Conservation (phyloP, 1,140 invertebrate genomes). For the Polyergus mexicanus region DNA sequence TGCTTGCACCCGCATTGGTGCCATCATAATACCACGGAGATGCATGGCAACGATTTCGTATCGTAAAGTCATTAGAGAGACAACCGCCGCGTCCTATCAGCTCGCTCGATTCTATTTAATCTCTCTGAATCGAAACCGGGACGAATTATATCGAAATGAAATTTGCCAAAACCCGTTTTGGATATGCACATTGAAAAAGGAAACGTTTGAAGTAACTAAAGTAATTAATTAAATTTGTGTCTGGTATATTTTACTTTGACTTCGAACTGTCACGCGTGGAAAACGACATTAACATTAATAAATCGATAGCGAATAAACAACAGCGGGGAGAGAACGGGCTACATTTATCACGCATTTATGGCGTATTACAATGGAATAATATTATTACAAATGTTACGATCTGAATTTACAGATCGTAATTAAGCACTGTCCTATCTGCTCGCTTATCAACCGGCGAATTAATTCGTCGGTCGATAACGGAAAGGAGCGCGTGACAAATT, state of each 20-base stretch:
- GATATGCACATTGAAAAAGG: neutral
- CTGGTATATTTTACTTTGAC: slow-evolving; percentile 50
- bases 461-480: slow-evolving; percentile 18
- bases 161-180: neutral
- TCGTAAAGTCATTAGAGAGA: slow-evolving; percentile 51
- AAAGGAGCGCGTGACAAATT: slow-evolving; percentile 13
- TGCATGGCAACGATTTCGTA: slow-evolving; percentile 48
- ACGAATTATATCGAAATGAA: slow-evolving; percentile 11
- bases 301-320: slow-evolving; percentile 48
- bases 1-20: slow-evolving; percentile 55
- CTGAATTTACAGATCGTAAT: slow-evolving; percentile 34
- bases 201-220: neutral
- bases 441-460: slow-evolving; percentile 27
- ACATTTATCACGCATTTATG: slow-evolving; percentile 49
- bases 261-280: slow-evolving; percentile 23
- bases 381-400: slow-evolving; percentile 47
- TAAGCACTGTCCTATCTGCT: slow-evolving; percentile 27
- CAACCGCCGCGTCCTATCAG: slow-evolving; percentile 24
- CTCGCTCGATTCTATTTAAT: slow-evolving; percentile 13
- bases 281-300: slow-evolving; percentile 38
- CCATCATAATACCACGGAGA: slow-evolving; percentile 43
- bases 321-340: neutral
- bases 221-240: slow-evolving; percentile 45
- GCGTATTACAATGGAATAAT: slow-evolving; percentile 45
- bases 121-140: slow-evolving; percentile 19